phyloP scores from a whole-genome alignment of 2,113 vertebrate genomes.

The Amblyopsis rosae region DNA sequence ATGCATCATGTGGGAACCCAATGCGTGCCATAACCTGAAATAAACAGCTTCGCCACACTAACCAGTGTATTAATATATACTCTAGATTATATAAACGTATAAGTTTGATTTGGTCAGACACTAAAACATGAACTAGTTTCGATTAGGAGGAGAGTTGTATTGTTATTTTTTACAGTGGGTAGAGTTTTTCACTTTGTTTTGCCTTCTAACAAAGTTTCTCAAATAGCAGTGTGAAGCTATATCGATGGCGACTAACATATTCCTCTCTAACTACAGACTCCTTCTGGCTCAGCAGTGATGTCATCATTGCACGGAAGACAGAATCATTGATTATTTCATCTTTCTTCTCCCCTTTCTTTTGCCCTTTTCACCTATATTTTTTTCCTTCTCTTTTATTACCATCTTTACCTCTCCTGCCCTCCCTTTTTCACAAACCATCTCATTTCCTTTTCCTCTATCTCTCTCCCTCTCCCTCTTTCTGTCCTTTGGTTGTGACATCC shows the following conservation, averaged over 20 bases:
- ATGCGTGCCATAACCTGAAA: no score
- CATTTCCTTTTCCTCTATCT: background rate
- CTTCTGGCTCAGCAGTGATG: slow-evolving; percentile 19
- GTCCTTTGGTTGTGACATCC: slow-evolving; percentile 19
- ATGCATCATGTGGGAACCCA: no score
- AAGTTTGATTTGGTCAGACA: no score
- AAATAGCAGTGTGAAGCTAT: background rate
- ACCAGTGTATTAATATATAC: no score
- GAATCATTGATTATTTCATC: slow-evolving; percentile 31
- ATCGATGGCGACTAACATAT: no score
- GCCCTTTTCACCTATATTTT: background rate
- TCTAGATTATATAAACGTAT: no score
- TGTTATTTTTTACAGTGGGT: background rate
- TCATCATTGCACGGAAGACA: slow-evolving; percentile 25
- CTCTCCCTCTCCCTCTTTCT: slow-evolving; percentile 4
- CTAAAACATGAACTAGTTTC: background rate
- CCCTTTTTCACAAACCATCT: background rate
- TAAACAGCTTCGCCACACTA: no score
- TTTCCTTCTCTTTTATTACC: no score
- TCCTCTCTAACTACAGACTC: background rate
- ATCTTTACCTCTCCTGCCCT: background rate
- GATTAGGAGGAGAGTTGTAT: background rate
- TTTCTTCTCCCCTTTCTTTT: slow-evolving; percentile 11
- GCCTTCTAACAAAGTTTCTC: no score
- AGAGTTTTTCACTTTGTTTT: background rate